Evolutionary conservation across 2,113 vertebrate genomes (phyloP).

Genomic region (Petroica traversi): DNA sequence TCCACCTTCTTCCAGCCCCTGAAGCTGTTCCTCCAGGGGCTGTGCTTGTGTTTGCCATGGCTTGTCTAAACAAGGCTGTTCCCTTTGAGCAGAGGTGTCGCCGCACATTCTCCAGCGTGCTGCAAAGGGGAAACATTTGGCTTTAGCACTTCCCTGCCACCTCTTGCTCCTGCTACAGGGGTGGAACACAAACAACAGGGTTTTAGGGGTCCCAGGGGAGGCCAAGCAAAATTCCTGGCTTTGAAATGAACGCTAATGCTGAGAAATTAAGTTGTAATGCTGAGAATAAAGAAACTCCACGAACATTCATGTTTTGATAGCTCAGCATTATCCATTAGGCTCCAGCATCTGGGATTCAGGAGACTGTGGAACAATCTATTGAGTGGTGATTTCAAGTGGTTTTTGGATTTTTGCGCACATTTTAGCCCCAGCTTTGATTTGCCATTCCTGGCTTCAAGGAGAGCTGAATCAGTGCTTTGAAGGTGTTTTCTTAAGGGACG

Average conservation of each 20-base stretch:
- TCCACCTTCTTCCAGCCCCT: slow-evolving; percentile 14
- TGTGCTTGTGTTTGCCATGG: slow-evolving; percentile 23
- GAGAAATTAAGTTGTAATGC: neutral
- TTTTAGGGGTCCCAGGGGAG: slow-evolving; percentile 61
- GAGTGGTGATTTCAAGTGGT: neutral
- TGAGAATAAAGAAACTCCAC: neutral
- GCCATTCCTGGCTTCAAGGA: neutral
- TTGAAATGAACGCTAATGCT: slow-evolving; percentile 38
- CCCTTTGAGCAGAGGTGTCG: slow-evolving; percentile 60
- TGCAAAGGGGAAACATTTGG: slow-evolving; percentile 59
- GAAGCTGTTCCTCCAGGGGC: slow-evolving; percentile 15
- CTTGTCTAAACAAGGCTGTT: slow-evolving; percentile 36
- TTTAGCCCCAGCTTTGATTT: neutral
- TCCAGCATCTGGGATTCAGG: neutral
- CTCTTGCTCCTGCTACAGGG: neutral
- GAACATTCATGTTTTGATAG: neutral
- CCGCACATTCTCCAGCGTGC: slow-evolving; percentile 46
- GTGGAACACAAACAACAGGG: slow-evolving; percentile 48
- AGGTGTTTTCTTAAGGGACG: slow-evolving; percentile 5
- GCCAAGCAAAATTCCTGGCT: slow-evolving; percentile 22
- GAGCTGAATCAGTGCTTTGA: neutral
- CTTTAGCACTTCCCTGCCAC: slow-evolving; percentile 49
- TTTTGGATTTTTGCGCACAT: neutral
- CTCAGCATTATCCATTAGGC: neutral
- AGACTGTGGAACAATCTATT: neutral